These are phyloP conservation scores for Achroia grisella DNA, from an alignment of 1,140 invertebrate species.

Conservation along the genomic window DNA sequence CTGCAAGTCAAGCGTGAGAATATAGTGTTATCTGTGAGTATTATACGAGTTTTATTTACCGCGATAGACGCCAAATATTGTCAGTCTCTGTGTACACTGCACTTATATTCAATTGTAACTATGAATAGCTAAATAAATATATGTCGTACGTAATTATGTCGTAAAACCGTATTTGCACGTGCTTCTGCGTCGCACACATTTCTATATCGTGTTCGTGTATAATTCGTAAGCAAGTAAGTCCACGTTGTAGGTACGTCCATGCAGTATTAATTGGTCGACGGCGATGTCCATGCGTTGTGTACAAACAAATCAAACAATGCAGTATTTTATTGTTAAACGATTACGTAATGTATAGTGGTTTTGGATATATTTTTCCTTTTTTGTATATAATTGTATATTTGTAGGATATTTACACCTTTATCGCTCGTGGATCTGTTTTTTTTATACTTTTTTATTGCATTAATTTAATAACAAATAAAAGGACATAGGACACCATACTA, in stretches of 20 bases:
- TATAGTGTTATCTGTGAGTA: too few species aligned
- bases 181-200: slow-evolving; percentile 22
- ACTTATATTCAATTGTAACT: neutral
- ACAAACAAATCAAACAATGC: slow-evolving; percentile 43
- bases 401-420: slow-evolving; percentile 44
- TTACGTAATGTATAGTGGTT: slow-evolving; percentile 46
- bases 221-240: slow-evolving; percentile 20
- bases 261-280: slow-evolving; percentile 34
- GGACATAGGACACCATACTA: slow-evolving; percentile 13
- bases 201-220: slow-evolving; percentile 17
- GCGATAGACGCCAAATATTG: slow-evolving; percentile 3
- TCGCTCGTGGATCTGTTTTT: slow-evolving; percentile 53
- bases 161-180: slow-evolving; percentile 22
- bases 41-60: neutral
- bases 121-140: neutral
- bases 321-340: slow-evolving; percentile 48
- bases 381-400: slow-evolving; percentile 70
- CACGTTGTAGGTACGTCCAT: slow-evolving; percentile 35
- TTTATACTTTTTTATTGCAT: slow-evolving; percentile 44
- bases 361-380: slow-evolving; percentile 57
- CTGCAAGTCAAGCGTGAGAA: too few species aligned
- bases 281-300: slow-evolving; percentile 24
- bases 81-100: slow-evolving; percentile 1
- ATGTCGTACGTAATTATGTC: slow-evolving; percentile 18
- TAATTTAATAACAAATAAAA: slow-evolving; percentile 4